These are phyloP conservation scores for Taeniopygia guttata DNA, from an alignment of 2,797 vertebrate species.

Conservation along the genomic window DNA sequence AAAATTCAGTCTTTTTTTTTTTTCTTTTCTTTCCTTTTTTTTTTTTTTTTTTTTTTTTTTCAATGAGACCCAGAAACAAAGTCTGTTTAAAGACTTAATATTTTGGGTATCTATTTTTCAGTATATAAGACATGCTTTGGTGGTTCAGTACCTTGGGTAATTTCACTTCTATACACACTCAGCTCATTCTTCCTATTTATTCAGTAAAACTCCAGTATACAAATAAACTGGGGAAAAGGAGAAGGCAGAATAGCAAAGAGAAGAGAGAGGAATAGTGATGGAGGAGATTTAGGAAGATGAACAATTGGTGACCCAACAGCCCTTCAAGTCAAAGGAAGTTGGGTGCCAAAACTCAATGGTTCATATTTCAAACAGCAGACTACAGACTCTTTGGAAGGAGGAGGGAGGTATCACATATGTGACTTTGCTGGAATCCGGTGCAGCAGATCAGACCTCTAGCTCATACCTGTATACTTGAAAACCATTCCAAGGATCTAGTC, in stretches of 20 bases:
- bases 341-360: neutral
- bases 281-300: neutral
- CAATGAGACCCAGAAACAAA: neutral
- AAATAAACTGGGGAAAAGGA: slow-evolving; percentile 15
- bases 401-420: neutral
- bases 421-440: neutral
- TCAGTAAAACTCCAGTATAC: slow-evolving; percentile 14
- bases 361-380: neutral
- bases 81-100: slow-evolving; percentile 26
- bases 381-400: neutral
- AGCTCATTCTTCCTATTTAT: slow-evolving; percentile 32
- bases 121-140: slow-evolving; percentile 34
- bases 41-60: neutral
- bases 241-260: neutral
- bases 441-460: neutral
- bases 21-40: no score
- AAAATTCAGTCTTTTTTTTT: neutral
- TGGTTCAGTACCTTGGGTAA: slow-evolving; percentile 29
- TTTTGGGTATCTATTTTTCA: slow-evolving; percentile 5
- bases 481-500: neutral
- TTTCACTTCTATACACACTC: slow-evolving; percentile 9
- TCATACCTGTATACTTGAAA: neutral
- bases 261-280: neutral
- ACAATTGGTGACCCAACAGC: neutral
- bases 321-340: neutral